Evolutionary conservation across 2,888 invertebrate species (phyloP).

Genomic region (Amphimallon solstitiale): DNA sequence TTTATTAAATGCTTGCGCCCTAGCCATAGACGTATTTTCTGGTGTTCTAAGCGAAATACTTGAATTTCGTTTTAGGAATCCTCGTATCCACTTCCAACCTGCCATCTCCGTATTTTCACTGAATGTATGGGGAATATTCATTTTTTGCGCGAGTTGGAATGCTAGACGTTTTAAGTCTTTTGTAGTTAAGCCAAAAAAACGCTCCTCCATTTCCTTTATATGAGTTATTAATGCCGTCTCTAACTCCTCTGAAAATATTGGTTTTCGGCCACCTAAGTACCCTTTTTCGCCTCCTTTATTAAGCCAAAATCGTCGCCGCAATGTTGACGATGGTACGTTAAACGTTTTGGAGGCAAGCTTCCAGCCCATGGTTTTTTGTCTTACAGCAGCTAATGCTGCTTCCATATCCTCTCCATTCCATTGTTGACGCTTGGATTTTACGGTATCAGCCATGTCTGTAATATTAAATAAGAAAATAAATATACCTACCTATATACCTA

Average conservation of each 20-base stretch:
- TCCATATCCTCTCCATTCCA: neutral
- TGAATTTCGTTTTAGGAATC: constrained; percentile 35
- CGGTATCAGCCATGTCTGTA: no score
- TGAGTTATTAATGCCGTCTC: neutral
- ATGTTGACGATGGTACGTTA: no score
- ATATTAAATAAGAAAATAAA: no score
- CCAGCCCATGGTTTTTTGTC: neutral
- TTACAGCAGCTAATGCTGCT: neutral
- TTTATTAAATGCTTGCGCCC: constrained; percentile 41
- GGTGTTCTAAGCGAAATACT: constrained; percentile 40
- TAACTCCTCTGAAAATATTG: no score
- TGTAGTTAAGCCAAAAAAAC: constrained; percentile 1
- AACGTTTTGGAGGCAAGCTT: neutral
- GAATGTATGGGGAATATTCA: neutral
- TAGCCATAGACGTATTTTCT: constrained; percentile 40
- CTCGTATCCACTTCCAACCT: constrained; percentile 32
- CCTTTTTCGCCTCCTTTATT: neutral
- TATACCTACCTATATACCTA: no score
- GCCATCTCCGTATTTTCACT: neutral
- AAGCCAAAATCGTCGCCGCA: no score
- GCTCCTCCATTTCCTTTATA: neutral
- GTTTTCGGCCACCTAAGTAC: no score
- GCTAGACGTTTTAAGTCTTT: neutral
- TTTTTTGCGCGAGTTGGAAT: neutral
- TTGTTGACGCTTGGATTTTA: neutral